Evolutionary conservation across 2,113 vertebrate species (phyloP), one percentile per base, ranked within the genome.

Genomic region (Bambusicola thoracicus): DNA sequence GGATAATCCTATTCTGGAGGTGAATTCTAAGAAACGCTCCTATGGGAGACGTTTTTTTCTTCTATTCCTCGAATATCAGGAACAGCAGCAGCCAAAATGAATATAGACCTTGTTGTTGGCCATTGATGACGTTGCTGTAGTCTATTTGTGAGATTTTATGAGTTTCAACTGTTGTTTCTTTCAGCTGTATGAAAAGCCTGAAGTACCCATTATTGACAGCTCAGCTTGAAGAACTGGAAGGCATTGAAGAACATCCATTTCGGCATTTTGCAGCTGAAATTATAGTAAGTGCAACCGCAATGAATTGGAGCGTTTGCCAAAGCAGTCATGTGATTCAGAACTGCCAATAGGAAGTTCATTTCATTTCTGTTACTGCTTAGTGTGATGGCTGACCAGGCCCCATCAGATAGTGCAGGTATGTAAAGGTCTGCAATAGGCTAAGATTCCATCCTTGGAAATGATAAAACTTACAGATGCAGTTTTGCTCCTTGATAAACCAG

Each of bases 141-240:
- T 49, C 56, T 68, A 32, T 75, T 86, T 80, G 13, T 44, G 49
- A 51, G 56, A 49, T 73, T 78, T 70, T 77, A 43, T 92, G 29
- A 53, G 74, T 59, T 66, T 92, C 63, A 66, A 32, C 27, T 5
- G 36, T 85, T 96, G 22, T 97, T 91, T 90, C 73, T 95, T 94
- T 63, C 95, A 99, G 99, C 97, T 99, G 98, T 97, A 98, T 99
- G 97, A 98, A 97, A 97, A 98, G 98, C 91, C 97, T 99, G 93
- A 98, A 98, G 79, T 98, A 98, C 87, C 99, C 99, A 13, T 95
- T 99, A 69, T 97, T 99, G 79, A 97, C 98, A 85, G 98, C 98
- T 77, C 97, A 98, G 20, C 97, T 99, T 49, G 97, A 98, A n/a
- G 87, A 95, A 14, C 96, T 98, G 13, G 99, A 99, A 89, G 98